Base-by-base conservation (phyloP, 2,113 vertebrate genomes). In the Cygnus atratus region DNA sequence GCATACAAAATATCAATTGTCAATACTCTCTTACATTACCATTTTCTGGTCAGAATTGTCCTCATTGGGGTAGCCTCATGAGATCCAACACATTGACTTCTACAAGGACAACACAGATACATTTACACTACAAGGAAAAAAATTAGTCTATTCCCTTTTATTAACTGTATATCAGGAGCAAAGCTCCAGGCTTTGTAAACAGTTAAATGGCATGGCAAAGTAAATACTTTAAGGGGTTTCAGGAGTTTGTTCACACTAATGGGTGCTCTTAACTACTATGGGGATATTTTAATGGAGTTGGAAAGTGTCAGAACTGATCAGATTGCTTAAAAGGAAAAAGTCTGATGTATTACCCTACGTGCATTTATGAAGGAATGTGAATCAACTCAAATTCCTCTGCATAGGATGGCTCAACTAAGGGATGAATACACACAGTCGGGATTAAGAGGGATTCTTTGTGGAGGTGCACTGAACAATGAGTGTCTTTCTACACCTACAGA, bases 391-490 rank as follows among this genome's bases (percentile, higher is more conserved):
- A 96, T 92, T 90, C 82, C 79, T 81, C 84, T 41, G 59, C 43
- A 41, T 3, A 11, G 55, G 66, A 84, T 80, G 39, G 87, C 71
- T 94, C 65, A 84, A 9, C 52, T 84, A 75, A 78, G 41, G 70
- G 82, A 90, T 84, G 75, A 75, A 74, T 37, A 80, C 19, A 79
- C 39, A 72, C 62, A 63, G 16, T n/a, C 52, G 33, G 65, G 82
- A 94, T 94, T 93, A 95, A 93, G 79, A 26, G 84, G 43, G 72
- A 77, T 90, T 90, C 91, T 75, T 74, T 88, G 82, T 58, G 54
- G 68, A 95, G 72, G 52, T 61, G 54, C 75, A 67, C 9, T 2
- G 6, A 88, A 94, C 72, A 93, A 72, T 83, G 62, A 70, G 28
- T 19, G 50, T 55, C 77, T 55, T 89, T 78, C 94, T 54, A 76